These are phyloP conservation scores for Glyptemys insculpta DNA, from an alignment of 2,797 vertebrate genomes.

Conservation along the genomic window DNA sequence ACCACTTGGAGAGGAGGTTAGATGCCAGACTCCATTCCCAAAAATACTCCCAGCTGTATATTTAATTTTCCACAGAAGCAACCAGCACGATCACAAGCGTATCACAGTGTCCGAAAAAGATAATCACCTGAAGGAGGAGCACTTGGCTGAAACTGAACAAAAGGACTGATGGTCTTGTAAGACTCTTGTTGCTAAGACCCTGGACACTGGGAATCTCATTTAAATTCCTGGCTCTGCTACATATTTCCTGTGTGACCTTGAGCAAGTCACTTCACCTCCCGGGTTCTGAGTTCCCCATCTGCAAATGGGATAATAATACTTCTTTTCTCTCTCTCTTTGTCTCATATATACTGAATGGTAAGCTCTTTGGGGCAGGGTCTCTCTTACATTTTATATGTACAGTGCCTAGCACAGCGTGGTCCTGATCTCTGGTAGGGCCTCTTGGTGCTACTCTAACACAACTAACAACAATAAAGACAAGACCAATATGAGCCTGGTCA, in stretches of 20 bases:
- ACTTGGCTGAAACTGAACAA: rapidly evolving
- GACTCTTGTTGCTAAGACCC: not conserved
- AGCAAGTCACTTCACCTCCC: not conserved
- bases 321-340: not conserved
- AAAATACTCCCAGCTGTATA: not conserved
- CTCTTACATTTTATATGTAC: not conserved
- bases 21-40: not conserved
- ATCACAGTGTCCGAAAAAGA: not conserved
- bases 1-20: not conserved
- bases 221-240: not conserved
- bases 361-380: not conserved
- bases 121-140: not conserved
- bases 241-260: not conserved
- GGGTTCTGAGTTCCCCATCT: not conserved
- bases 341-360: rapidly evolving
- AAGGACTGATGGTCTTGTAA: not conserved
- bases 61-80: slow-evolving; percentile 21
- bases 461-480: rapidly evolving
- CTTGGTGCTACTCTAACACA: not conserved
- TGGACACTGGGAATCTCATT: not conserved
- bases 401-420: not conserved
- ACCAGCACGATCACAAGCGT: not conserved
- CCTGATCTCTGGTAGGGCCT: not conserved
- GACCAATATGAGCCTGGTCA: not conserved
- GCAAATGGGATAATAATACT: not conserved